Evolutionary conservation across 2,797 vertebrate genomes (phyloP).

Genomic region (Triplophysa yarkandensis): DNA sequence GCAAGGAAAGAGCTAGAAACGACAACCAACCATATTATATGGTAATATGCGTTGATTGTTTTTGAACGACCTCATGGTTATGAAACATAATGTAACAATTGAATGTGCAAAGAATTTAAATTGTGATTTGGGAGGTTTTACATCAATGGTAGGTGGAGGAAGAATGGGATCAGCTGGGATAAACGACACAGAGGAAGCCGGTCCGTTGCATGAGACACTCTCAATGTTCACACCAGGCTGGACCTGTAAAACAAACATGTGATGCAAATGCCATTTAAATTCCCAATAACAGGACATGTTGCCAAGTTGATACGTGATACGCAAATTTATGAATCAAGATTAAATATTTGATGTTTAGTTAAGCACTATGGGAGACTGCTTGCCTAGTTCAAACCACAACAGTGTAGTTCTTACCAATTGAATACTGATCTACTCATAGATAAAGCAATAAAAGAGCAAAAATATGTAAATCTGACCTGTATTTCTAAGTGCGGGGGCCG

Average conservation of each 20-base stretch:
- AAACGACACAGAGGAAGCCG: conserved; percentile 32
- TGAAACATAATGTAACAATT: not conserved
- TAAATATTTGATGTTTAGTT: no score
- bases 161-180: conserved; percentile 25
- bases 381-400: not conserved
- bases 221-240: conserved; percentile 83
- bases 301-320: no score
- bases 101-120: not conserved
- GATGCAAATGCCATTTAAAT: not conserved
- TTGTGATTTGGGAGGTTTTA: conserved; percentile 56
- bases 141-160: conserved; percentile 68
- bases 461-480: conserved; percentile 70
- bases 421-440: not conserved
- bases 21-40: not conserved
- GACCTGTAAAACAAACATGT: conserved; percentile 67
- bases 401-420: not conserved
- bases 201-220: conserved; percentile 58
- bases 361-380: not conserved
- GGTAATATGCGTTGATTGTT: not conserved
- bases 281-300: no score
- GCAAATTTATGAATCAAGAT: no score
- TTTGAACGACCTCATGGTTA: not conserved
- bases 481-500: conserved; percentile 73
- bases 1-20: not conserved
- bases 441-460: not conserved